These are phyloP conservation scores for Pangasianodon gigas DNA, from an alignment of 2,113 vertebrate genomes.

Conservation along the genomic window DNA sequence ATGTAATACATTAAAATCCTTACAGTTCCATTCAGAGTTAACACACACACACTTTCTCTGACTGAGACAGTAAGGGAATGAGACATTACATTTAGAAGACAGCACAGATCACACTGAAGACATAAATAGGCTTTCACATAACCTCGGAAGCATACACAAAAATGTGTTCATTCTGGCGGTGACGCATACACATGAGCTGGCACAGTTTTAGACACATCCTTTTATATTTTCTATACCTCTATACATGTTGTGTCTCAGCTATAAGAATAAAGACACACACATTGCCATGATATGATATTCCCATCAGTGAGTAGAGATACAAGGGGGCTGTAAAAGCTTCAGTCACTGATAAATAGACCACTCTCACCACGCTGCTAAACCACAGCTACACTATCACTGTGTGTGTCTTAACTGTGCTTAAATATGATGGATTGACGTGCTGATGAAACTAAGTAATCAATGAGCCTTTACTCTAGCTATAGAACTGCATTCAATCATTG, in stretches of 20 bases:
- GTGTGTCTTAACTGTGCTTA: constrained; percentile 24
- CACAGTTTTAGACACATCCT: background rate
- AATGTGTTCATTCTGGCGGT: background rate
- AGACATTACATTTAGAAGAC: constrained; percentile 44
- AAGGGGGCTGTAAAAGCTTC: constrained; percentile 19
- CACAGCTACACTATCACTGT: background rate
- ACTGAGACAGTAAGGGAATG: background rate
- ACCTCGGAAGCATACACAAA: background rate
- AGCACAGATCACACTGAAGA: constrained; percentile 12
- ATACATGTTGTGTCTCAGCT: background rate
- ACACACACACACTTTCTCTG: background rate
- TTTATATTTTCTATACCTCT: background rate
- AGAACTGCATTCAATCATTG: constrained; percentile 28
- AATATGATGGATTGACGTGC: constrained; percentile 38
- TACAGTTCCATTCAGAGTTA: background rate
- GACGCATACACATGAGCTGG: background rate
- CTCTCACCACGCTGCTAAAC: constrained; percentile 14
- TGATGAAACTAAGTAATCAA: constrained; percentile 30
- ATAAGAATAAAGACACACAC: constrained; percentile 1
- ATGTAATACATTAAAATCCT: background rate
- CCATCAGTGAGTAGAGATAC: background rate
- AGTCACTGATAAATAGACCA: constrained; percentile 22
- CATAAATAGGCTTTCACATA: background rate
- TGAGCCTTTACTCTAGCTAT: constrained; percentile 1
- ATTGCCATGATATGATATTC: background rate